Conservation (phyloP, 2,113 vertebrate species). For the Bufo bufo region DNA sequence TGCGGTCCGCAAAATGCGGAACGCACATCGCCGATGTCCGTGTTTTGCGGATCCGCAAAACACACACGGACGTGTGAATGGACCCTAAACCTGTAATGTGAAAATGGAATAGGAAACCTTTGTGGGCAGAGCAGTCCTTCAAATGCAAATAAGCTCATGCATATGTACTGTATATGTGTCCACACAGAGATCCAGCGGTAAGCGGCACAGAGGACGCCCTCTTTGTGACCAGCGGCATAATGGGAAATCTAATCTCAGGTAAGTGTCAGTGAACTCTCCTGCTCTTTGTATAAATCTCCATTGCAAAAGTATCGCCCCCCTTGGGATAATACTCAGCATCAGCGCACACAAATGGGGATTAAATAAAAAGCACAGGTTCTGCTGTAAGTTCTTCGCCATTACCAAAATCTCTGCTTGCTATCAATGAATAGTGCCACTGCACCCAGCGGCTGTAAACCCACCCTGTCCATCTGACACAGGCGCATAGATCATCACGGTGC, state of each 20-base stretch:
- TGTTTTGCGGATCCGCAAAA: too few relatives aligned
- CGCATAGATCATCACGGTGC: not conserved
- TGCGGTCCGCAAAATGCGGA: too few relatives aligned
- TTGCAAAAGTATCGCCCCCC: not conserved
- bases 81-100: too few relatives aligned
- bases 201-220: conserved; percentile 76
- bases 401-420: too few relatives aligned
- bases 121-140: too few relatives aligned
- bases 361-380: too few relatives aligned
- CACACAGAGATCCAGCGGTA: conserved; percentile 77
- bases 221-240: conserved; percentile 81
- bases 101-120: too few relatives aligned
- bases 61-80: too few relatives aligned
- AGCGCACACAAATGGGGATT: too few relatives aligned
- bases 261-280: too few relatives aligned
- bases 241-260: conserved; percentile 85
- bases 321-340: too few relatives aligned
- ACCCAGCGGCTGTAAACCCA: not conserved
- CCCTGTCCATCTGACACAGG: not conserved
- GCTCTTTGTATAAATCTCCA: not conserved
- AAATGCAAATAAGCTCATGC: not conserved
- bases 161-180: not conserved
- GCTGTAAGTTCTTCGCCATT: not conserved
- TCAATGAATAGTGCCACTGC: not conserved
- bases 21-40: too few relatives aligned